Evolutionary conservation across 2,113 vertebrate species (phyloP).

Genomic region (Muscicapa adusta): DNA sequence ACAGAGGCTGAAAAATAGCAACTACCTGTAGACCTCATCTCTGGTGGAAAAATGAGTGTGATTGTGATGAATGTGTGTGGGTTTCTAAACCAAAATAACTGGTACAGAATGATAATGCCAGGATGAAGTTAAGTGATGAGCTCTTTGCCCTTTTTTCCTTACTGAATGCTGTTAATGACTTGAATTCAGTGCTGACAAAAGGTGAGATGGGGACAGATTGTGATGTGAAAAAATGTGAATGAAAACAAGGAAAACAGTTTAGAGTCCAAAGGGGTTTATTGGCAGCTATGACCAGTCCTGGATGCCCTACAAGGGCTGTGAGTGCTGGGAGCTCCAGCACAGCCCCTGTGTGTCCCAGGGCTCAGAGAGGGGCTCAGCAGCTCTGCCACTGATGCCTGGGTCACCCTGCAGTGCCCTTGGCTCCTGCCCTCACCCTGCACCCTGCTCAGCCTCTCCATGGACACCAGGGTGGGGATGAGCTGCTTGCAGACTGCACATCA

Average conservation of each 20-base stretch:
- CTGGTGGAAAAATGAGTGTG: neutral
- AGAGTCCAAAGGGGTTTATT: neutral
- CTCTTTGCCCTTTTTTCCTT: neutral
- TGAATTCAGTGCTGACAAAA: neutral
- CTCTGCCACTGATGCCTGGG: neutral
- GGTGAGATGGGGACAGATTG: neutral
- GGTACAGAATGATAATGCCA: neutral
- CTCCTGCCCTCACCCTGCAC: neutral
- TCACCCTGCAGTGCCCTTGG: too few relatives aligned
- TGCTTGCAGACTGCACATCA: too few relatives aligned
- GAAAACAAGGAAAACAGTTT: neutral
- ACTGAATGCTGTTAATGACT: neutral
- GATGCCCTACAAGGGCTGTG: neutral
- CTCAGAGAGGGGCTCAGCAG: rapidly evolving
- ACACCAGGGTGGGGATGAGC: too few relatives aligned
- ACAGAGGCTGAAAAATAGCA: neutral
- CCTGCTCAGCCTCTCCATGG: neutral
- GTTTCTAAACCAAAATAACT: neutral
- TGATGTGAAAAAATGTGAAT: neutral
- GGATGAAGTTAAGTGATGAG: neutral
- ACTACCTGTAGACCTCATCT: neutral
- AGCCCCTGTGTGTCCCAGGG: neutral
- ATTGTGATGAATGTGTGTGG: neutral
- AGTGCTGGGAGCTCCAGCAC: neutral
- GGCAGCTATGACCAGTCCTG: neutral